These are phyloP conservation scores for Sula dactylatra DNA, from an alignment of 2,113 vertebrate genomes.

Conservation along the genomic window DNA sequence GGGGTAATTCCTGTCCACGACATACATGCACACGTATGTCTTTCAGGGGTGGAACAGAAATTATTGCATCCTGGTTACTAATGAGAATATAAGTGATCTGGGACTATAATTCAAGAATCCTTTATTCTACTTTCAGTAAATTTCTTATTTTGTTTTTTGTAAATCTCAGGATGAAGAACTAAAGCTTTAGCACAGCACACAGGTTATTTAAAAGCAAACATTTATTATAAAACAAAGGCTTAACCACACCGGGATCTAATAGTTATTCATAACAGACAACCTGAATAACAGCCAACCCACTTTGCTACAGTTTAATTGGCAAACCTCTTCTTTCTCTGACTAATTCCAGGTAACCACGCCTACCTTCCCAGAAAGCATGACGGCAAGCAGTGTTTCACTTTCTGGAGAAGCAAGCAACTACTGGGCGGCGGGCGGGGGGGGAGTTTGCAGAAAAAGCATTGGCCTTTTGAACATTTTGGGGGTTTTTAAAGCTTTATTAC, in stretches of 20 bases:
- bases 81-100: neutral
- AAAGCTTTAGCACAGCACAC: neutral
- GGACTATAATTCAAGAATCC: neutral
- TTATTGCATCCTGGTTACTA: neutral
- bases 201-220: constrained; percentile 1
- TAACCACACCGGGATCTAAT: neutral
- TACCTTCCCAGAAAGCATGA: neutral
- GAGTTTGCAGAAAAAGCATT: neutral
- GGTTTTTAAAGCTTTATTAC: neutral
- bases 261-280: neutral
- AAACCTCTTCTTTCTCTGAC: neutral
- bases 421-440: no score
- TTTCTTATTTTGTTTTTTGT: neutral
- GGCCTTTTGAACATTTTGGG: neutral
- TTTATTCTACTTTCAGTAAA: neutral
- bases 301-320: neutral
- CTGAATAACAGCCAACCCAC: neutral
- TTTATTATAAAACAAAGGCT: neutral
- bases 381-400: neutral
- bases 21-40: neutral
- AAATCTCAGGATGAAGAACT: neutral
- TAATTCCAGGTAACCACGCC: constrained; percentile 7
- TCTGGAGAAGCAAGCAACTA: neutral
- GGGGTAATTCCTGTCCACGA: neutral
- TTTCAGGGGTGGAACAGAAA: neutral